Conservation (phyloP, 2,888 invertebrate genomes). For the Icerya purchasi region DNA sequence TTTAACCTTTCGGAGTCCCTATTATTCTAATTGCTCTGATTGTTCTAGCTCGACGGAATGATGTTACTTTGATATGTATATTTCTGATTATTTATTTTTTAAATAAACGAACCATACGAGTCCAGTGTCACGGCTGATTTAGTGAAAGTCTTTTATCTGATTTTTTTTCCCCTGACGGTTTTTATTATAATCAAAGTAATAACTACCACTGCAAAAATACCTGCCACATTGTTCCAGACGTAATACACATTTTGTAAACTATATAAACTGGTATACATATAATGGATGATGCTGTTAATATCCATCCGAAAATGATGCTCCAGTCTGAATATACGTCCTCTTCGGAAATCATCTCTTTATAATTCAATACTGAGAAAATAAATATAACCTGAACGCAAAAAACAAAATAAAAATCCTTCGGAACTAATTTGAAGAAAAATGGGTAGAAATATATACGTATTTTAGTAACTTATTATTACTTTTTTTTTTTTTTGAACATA, state of each 20-base stretch:
- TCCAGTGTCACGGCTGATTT: too few species aligned
- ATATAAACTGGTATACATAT: slow-evolving; percentile 68
- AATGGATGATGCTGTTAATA: slow-evolving; percentile 62
- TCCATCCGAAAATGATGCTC: slow-evolving; percentile 61
- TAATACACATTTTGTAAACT: slow-evolving; percentile 48
- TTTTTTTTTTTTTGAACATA: not conserved
- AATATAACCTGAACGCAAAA: slow-evolving; percentile 60
- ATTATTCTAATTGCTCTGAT: too few species aligned
- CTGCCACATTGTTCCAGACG: slow-evolving; percentile 37
- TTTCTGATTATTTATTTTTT: too few species aligned
- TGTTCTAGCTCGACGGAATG: too few species aligned
- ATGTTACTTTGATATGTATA: too few species aligned
- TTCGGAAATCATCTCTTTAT: slow-evolving; percentile 56
- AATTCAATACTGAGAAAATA: slow-evolving; percentile 56
- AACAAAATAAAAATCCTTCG: too few species aligned
- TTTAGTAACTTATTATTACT: slow-evolving; percentile 2
- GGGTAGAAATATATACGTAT: slow-evolving; percentile 4
- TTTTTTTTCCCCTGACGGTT: too few species aligned
- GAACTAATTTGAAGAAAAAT: too few species aligned
- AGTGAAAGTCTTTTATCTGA: not conserved
- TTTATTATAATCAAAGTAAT: too few species aligned
- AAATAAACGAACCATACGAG: too few species aligned
- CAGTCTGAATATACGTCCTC: slow-evolving; percentile 52
- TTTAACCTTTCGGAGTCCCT: too few species aligned
- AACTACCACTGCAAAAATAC: too few species aligned